Conservation (phyloP, 2,888 invertebrate genomes). For the Andrena bicolor region DNA sequence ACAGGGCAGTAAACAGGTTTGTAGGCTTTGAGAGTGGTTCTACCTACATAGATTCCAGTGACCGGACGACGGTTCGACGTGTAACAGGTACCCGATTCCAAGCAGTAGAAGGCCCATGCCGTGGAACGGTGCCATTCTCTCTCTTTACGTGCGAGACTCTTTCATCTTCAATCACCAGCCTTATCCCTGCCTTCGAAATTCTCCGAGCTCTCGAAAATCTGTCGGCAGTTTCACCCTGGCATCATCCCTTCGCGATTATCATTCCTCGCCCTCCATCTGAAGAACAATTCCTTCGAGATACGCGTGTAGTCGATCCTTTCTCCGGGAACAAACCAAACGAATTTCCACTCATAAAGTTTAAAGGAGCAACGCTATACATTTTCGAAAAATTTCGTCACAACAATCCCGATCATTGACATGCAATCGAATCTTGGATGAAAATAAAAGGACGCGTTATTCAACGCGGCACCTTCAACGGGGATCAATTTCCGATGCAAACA, state of each 20-base stretch:
- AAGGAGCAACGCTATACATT: not conserved
- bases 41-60: slow-evolving; percentile 68
- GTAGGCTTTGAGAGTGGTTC: slow-evolving; percentile 23
- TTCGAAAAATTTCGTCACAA: not conserved
- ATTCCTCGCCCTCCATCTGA: slow-evolving; percentile 6
- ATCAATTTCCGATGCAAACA: not conserved
- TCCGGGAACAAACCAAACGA: not conserved
- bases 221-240: slow-evolving; percentile 1
- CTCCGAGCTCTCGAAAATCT: not conserved
- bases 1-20: no score
- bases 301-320: slow-evolving; percentile 18
- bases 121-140: slow-evolving; percentile 76
- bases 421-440: not conserved
- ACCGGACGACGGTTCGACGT: slow-evolving; percentile 74
- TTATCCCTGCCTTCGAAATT: not conserved
- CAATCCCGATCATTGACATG: not conserved
- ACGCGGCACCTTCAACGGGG: not conserved
- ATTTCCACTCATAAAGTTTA: slow-evolving; percentile 1
- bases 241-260: slow-evolving; percentile 22
- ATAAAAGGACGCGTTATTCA: not conserved
- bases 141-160: slow-evolving; percentile 37
- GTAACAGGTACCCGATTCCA: slow-evolving; percentile 80
- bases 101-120: slow-evolving; percentile 76
- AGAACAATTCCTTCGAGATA: not conserved
- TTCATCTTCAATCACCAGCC: slow-evolving; percentile 44